phyloP scores from a whole-genome alignment of 2,888 invertebrate genomes.

The Stegana nigrithorax region DNA sequence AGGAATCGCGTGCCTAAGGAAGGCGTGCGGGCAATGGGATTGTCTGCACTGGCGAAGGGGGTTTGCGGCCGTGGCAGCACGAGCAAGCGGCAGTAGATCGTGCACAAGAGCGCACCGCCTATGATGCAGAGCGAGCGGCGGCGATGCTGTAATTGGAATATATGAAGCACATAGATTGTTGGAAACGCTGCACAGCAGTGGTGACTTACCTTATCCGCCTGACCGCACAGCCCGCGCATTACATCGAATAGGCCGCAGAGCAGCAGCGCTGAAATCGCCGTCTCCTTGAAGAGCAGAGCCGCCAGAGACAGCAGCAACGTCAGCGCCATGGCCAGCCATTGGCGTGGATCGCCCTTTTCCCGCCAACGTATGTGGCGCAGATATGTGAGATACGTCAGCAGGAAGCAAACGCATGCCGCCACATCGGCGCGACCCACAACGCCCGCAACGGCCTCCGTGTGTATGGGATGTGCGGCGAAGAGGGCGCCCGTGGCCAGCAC shows the following conservation, averaged over 20 bases:
- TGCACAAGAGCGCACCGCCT: conserved; percentile 75
- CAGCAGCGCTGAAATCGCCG: conserved; percentile 90
- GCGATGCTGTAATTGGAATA: conserved; percentile 74
- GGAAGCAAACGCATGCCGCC: conserved; percentile 90
- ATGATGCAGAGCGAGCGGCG: conserved; percentile 79
- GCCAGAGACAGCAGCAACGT: conserved; percentile 78
- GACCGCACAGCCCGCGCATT: conserved; percentile 70
- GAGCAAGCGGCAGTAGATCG: conserved; percentile 82
- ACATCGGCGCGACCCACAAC: conserved; percentile 96
- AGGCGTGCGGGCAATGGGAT: conserved; percentile 91
- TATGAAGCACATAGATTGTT: not conserved
- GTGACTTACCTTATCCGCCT: conserved; percentile 70
- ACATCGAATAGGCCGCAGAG: conserved; percentile 92
- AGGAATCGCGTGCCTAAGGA: conserved; percentile 83
- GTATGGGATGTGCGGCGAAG: conserved; percentile 95
- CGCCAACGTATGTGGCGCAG: conserved; percentile 80
- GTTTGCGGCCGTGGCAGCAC: conserved; percentile 77
- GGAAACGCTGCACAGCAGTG: not conserved
- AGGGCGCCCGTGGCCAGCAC: conserved; percentile 83
- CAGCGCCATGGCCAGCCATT: conserved; percentile 74
- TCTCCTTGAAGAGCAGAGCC: conserved; percentile 94
- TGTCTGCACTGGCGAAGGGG: conserved; percentile 93
- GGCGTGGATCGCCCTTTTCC: conserved; percentile 69
- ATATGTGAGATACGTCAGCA: conserved; percentile 88
- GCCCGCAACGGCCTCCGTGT: conserved; percentile 96